Conservation (phyloP, 2,797 vertebrate genomes). For the Mergus octosetaceus region DNA sequence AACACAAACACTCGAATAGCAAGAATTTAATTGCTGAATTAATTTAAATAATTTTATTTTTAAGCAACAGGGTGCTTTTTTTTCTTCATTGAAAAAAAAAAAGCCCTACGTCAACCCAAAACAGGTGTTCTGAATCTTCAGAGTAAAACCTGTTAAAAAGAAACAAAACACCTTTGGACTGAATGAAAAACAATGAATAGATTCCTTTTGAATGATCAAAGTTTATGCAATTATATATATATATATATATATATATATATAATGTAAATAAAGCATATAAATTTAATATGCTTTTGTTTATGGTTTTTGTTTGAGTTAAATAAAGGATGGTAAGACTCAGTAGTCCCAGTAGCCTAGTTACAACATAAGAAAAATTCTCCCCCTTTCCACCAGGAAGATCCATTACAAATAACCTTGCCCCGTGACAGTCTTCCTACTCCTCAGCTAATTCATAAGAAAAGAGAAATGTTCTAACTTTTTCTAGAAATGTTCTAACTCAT, state of each 20-base stretch:
- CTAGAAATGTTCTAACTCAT: background rate
- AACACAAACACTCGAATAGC: too few species aligned
- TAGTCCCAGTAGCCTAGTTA: background rate
- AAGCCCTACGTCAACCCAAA: too few species aligned
- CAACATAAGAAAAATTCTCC: background rate
- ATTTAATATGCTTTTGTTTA: background rate
- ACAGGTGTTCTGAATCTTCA: background rate
- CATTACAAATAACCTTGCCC: background rate
- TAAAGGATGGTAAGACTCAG: background rate
- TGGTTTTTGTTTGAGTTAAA: background rate
- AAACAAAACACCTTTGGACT: background rate
- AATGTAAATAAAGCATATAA: too few species aligned
- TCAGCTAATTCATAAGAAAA: background rate
- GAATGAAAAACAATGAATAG: background rate
- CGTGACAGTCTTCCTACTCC: background rate
- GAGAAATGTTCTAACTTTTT: background rate
- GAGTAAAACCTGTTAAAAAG: background rate
- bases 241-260: background rate
- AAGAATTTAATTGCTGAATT: too few species aligned
- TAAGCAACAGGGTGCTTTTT: background rate
- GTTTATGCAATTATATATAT: background rate
- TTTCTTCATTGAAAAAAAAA: background rate
- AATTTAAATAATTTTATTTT: too few species aligned
- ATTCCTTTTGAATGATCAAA: background rate
- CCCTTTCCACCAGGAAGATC: background rate